Conservation (phyloP, 2,888 invertebrate genomes). For the Poecilobothrus nobilitatus region DNA sequence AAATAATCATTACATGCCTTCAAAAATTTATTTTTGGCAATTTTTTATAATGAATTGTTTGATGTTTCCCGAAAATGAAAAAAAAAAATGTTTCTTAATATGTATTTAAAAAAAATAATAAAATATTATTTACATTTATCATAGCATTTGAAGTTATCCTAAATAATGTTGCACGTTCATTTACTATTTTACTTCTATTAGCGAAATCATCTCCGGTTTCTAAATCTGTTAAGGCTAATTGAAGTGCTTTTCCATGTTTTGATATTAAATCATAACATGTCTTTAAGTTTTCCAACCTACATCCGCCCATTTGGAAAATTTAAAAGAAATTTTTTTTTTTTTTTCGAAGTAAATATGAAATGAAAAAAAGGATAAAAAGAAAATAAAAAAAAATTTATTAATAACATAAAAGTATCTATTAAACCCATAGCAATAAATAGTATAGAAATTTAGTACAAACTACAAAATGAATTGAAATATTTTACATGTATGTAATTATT, state of each 20-base stretch:
- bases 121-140: conserved; percentile 71
- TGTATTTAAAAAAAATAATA: too few species aligned
- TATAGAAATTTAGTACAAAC: not conserved
- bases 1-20: conserved; percentile 89
- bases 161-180: conserved; percentile 90
- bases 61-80: too few species aligned
- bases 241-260: conserved; percentile 78
- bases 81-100: too few species aligned
- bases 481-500: too few species aligned
- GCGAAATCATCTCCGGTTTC: conserved; percentile 62
- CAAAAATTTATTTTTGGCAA: conserved; percentile 1
- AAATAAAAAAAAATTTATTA: not conserved
- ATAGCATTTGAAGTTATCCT: conserved; percentile 92
- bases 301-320: not conserved
- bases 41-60: too few species aligned
- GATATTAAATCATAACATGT: conserved; percentile 86
- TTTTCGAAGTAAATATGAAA: not conserved
- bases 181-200: conserved; percentile 77
- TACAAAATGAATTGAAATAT: not conserved
- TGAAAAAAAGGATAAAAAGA: not conserved
- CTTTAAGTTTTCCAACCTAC: conserved; percentile 75
- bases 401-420: not conserved
- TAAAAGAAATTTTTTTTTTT: conserved; percentile 12
- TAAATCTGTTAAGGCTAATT: conserved; percentile 68
- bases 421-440: not conserved